phyloP scores from a whole-genome alignment of 2,888 invertebrate species.

The Andrena bucephala region DNA sequence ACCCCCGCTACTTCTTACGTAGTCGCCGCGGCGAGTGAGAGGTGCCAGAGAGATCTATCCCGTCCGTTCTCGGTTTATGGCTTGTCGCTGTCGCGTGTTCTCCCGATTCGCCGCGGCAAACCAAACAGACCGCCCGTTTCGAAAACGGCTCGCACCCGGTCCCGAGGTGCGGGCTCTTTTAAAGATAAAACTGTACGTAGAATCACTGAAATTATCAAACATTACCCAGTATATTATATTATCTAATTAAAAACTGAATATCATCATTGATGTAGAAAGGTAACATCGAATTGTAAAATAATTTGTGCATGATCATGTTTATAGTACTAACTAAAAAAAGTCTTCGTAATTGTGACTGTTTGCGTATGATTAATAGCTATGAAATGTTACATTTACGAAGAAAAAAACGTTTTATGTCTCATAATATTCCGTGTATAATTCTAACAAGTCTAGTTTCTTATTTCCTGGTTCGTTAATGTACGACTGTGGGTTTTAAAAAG shows the following conservation, averaged over 20 bases:
- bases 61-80: no score
- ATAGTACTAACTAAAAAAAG: constrained; percentile 32
- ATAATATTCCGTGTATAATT: constrained; percentile 20
- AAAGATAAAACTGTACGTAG: background rate
- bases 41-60: no score
- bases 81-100: no score
- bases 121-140: no score
- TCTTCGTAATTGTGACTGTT: constrained; percentile 17
- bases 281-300: constrained; percentile 39
- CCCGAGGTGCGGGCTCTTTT: no score
- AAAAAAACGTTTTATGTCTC: constrained; percentile 15
- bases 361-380: constrained; percentile 25
- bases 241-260: constrained; percentile 12
- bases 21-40: no score
- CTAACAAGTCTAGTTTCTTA: constrained; percentile 28
- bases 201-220: constrained; percentile 1
- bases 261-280: constrained; percentile 23
- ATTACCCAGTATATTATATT: background rate
- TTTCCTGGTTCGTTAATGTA: constrained; percentile 25
- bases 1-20: no score
- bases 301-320: constrained; percentile 43
- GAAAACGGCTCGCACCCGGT: no score
- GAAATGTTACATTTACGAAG: constrained; percentile 38
- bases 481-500: background rate
- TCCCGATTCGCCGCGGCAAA: no score